Percentiles rank a stretch among this genome's conserved stretches.
These are phyloP conservation scores for Drosophila prolongata DNA, from an alignment of 2,888 invertebrate species.

Conservation along the genomic window DNA sequence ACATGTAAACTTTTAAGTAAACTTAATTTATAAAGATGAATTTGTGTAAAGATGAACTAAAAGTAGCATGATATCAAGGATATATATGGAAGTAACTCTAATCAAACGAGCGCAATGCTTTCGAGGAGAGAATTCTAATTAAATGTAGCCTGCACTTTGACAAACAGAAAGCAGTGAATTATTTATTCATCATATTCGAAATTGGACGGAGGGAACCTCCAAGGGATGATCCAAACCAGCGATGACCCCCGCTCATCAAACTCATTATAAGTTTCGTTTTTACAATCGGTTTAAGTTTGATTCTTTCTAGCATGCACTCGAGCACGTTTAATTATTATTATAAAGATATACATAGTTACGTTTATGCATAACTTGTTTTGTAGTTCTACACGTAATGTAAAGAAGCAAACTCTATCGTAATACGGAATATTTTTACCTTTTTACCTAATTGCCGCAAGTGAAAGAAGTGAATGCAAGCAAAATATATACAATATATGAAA, in stretches of 20 bases:
- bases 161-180: slow-evolving; percentile 65
- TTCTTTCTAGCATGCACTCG: slow-evolving; percentile 21
- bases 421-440: slow-evolving; percentile 64
- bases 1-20: slow-evolving; percentile 49
- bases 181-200: slow-evolving; percentile 56
- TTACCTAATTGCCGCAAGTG: slow-evolving; percentile 49
- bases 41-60: slow-evolving; percentile 28
- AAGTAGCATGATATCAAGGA: slow-evolving; percentile 20
- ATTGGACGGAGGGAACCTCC: slow-evolving; percentile 4
- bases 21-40: slow-evolving; percentile 62
- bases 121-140: slow-evolving; percentile 22
- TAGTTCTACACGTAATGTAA: slow-evolving; percentile 68
- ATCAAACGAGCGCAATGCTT: slow-evolving; percentile 15
- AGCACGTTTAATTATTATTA: slow-evolving; percentile 36
- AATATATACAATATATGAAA: slow-evolving; percentile 65
- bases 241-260: slow-evolving; percentile 4
- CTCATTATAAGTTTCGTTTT: slow-evolving; percentile 14
- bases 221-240: not conserved
- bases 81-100: slow-evolving; percentile 17
- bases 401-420: slow-evolving; percentile 44
- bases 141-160: slow-evolving; percentile 44
- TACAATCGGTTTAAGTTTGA: slow-evolving; percentile 16
- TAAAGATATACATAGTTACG: slow-evolving; percentile 20
- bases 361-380: slow-evolving; percentile 68
- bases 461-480: slow-evolving; percentile 50